Percentiles rank a stretch among this genome's conserved stretches.
These are phyloP conservation scores for Orchesella cincta DNA, from an alignment of 1,140 invertebrate species.

Conservation along the genomic window DNA sequence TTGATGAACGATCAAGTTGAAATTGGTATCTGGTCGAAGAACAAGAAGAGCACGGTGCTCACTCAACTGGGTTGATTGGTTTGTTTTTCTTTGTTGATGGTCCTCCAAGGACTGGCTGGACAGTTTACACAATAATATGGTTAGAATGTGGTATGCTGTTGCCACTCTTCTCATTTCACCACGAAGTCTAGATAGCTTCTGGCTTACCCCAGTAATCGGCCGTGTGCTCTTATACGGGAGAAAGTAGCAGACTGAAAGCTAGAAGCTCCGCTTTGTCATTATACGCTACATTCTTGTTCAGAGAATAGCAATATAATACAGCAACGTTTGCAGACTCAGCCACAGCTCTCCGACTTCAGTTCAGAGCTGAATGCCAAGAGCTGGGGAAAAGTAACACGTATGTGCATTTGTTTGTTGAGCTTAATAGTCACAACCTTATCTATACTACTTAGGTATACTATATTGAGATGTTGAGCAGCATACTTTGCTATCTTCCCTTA, in stretches of 20 bases:
- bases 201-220: not conserved
- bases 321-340: no score
- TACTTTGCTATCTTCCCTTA: no score
- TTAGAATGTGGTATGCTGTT: not conserved
- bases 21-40: not conserved
- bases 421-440: no score
- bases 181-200: conserved; percentile 7
- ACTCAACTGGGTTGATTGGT: not conserved
- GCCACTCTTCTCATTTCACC: not conserved
- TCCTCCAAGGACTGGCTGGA: conserved; percentile 1
- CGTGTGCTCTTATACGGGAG: not conserved
- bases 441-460: no score
- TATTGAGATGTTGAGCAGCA: no score
- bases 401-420: no score
- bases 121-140: not conserved
- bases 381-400: no score
- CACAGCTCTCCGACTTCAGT: no score
- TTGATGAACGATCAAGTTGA: not conserved
- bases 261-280: no score
- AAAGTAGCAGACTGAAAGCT: not conserved
- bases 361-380: no score
- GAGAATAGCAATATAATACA: no score
- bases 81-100: not conserved
- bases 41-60: not conserved
- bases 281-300: no score